Conservation (phyloP, 2,113 vertebrate species). For the Narcine bancroftii region DNA sequence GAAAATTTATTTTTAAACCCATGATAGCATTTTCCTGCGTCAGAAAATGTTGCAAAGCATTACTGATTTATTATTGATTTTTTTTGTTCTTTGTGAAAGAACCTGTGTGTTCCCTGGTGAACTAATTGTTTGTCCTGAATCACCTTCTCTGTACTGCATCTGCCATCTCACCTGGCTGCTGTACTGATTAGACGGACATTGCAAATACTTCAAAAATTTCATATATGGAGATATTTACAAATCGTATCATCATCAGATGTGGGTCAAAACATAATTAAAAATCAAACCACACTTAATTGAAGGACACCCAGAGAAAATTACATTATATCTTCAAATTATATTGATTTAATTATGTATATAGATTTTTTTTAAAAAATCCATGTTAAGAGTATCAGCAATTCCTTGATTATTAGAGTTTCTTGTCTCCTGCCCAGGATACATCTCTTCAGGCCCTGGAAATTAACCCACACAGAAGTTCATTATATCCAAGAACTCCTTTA, state of each 20-base stretch:
- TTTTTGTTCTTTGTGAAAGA: constrained; percentile 27
- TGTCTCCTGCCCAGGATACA: too few relatives aligned
- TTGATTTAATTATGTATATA: too few relatives aligned
- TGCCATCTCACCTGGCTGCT: too few relatives aligned
- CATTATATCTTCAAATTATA: not conserved
- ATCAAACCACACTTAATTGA: not conserved
- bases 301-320: not conserved
- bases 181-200: not conserved
- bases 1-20: constrained; percentile 29
- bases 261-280: not conserved
- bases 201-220: not conserved
- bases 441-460: too few relatives aligned
- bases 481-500: too few relatives aligned
- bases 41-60: constrained; percentile 27
- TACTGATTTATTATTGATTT: constrained; percentile 34
- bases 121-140: constrained; percentile 22
- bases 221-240: not conserved
- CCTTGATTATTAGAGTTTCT: too few relatives aligned
- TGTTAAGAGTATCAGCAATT: too few relatives aligned
- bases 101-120: constrained; percentile 18
- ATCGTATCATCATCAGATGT: not conserved
- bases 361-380: too few relatives aligned
- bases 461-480: too few relatives aligned
- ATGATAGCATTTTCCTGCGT: constrained; percentile 12
- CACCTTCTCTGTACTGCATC: constrained; percentile 20